Percentiles rank a stretch among this genome's conserved stretches.
These are phyloP conservation scores for Rhinoraja longicauda DNA, from an alignment of 2,797 vertebrate genomes.

Conservation along the genomic window DNA sequence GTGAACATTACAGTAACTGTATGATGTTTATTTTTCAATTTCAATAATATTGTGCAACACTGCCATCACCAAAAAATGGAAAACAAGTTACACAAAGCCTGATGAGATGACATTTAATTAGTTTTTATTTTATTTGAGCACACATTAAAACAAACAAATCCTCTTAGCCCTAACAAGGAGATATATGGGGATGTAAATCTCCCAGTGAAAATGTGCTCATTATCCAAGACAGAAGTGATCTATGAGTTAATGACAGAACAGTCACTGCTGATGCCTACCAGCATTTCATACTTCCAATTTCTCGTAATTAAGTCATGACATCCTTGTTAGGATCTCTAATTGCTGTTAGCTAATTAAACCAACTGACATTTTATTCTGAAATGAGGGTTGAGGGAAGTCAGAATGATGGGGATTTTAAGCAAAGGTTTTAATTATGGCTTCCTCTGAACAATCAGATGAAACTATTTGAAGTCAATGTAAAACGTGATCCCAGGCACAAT, in stretches of 20 bases:
- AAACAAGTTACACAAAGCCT: background rate
- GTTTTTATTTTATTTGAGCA: conserved; percentile 29
- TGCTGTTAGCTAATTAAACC: conserved; percentile 37
- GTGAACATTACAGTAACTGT: conserved; percentile 10
- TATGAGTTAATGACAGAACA: conserved; percentile 38
- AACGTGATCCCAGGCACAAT: background rate
- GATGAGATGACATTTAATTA: conserved; percentile 24
- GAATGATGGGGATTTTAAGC: background rate
- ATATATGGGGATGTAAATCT: conserved; percentile 30
- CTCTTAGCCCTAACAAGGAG: conserved; percentile 18
- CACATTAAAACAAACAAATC: conserved; percentile 36
- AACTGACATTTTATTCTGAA: conserved; percentile 37
- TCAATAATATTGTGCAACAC: background rate
- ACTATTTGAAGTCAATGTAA: background rate
- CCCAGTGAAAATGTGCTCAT: conserved; percentile 30
- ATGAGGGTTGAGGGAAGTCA: conserved; percentile 15
- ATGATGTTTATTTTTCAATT: conserved; percentile 35
- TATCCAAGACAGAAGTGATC: conserved; percentile 35
- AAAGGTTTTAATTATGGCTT: conserved; percentile 25
- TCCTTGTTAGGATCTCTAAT: conserved; percentile 36
- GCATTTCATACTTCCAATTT: conserved; percentile 37
- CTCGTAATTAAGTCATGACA: conserved; percentile 39
- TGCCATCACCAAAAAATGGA: background rate
- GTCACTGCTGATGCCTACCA: conserved; percentile 36
- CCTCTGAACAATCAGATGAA: background rate